Evolutionary conservation across 1,140 invertebrate genomes (phyloP), one percentile per base, ranked within the genome.

Genomic region (Riptortus pedestris): DNA sequence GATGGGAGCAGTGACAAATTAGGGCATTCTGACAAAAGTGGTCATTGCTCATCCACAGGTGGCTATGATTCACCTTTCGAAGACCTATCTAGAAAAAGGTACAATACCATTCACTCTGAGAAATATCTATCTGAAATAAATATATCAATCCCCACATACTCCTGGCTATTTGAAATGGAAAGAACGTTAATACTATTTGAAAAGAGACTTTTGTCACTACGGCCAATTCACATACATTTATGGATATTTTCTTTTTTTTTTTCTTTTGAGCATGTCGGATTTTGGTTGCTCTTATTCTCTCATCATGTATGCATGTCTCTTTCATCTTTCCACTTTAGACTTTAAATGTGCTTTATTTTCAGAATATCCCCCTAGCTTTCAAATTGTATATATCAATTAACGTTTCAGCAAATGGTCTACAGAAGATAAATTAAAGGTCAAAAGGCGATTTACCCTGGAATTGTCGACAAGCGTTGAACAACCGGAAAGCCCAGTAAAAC

Each of bases 11-110:
- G 65, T 62, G 71, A 70, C 47, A 67, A 69, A 63, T 33, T 59
- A 61, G 62, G 43, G 2, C 83, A 84, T 69, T 83, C 84, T 69
- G 84, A 85, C 71, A 76, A 79, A 72, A 85, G 82, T 73, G 82
- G 81, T 38, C 83, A 83, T 64, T 85, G 85, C 70, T 87, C 85
- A 52, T 87, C 86, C 1, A 87, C 86, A 1, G 86, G 85, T 1
- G 87, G 87, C 68, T 89, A 88, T 71, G 85, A 87, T 70, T 87
- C 85, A 71, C 86, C 86, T 12, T 80, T 85, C 0, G 83, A 86
- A 28, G 86, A 89, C 69, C 59, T 52, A 27, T 20, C 58, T 26
- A 67, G 65, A 57, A 55, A 61, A 60, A 65, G 64, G 64, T 65
- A 65, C 29, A 61, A 9, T 7, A 51, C 14, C 31, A 38, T 38